Base-by-base conservation (phyloP, 2,113 vertebrate genomes). In the Eolophus roseicapilla region DNA sequence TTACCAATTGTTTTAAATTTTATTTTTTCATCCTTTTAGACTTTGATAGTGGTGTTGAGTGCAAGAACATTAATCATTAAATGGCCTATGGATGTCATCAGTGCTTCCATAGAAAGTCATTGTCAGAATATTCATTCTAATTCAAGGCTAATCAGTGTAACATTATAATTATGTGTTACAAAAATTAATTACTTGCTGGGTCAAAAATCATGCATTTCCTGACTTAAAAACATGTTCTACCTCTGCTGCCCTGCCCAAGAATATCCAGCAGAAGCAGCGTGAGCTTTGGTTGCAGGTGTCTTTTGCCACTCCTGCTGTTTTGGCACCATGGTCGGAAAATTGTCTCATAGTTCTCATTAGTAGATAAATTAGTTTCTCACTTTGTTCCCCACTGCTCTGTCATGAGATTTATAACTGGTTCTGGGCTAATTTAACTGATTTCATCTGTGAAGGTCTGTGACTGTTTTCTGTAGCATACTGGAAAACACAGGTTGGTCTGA, bases 141-240 rank as follows among this genome's bases (percentile, higher is more conserved):
- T 97, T 96, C 94, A 96, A 95, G 97, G 97, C 98, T 98, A 98
- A 98, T 98, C 97, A 98, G 95, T 96, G 89, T 97, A 98, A 95
- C 96, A 96, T 98, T 98, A 98, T 97, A 97, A 98, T 97, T 97
- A 97, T 90, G 67, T 83, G 96, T 96, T 98, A 96, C 94, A 96
- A 95, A 97, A 98, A 97, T 98, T 97, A 97, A 98, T 98, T 98
- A 96, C 93, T 93, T 74, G 10, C 37, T 92, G 76, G 97, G 98
- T 98, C 97, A 97, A 90, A 97, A 98, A 90, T 78, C 46, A 35
- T 96, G 39, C 52, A n/a, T 96, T 93, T 90, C 85, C 90, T 60
- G 73, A 74, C 91, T 96, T 96, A 81, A 97, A 97, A 80, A 88
- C 77, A 6, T 31, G 49, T 94, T 86, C 24, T 78, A 5, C 19